Evolutionary conservation across 2,797 vertebrate species (phyloP).

Genomic region (Poecilia gillii): DNA sequence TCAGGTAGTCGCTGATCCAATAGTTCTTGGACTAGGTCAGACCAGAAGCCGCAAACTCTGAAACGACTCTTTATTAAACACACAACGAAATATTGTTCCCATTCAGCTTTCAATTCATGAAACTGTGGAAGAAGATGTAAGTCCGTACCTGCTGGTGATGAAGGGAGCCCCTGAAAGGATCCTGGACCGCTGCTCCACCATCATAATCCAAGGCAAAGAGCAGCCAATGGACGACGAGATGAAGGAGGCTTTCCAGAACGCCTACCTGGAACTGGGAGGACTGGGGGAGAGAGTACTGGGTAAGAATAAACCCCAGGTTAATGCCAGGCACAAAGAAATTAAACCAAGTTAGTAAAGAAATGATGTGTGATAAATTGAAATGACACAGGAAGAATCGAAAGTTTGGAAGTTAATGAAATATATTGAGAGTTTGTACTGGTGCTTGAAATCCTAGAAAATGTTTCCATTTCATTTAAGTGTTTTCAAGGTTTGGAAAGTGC

Average conservation of each 20-base stretch:
- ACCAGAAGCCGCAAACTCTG: background rate
- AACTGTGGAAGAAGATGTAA: conserved; percentile 83
- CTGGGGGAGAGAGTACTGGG: conserved; percentile 90
- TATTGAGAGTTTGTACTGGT: too few relatives aligned
- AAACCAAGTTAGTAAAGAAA: background rate
- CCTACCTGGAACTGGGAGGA: conserved; percentile 90
- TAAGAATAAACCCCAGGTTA: conserved; percentile 38
- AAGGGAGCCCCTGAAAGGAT: conserved; percentile 93
- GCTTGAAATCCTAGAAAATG: too few relatives aligned
- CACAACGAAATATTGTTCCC: background rate
- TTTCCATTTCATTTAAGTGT: too few relatives aligned
- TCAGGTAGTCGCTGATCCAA: conserved; percentile 79
- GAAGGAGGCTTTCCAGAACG: conserved; percentile 92
- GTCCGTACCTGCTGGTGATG: conserved; percentile 91
- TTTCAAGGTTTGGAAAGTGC: too few relatives aligned
- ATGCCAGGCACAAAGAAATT: background rate
- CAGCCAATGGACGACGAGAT: conserved; percentile 90
- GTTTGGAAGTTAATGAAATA: too few relatives aligned
- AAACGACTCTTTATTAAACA: background rate
- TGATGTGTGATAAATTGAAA: background rate
- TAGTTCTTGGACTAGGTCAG: background rate
- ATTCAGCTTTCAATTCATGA: conserved; percentile 89
- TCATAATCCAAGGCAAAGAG: conserved; percentile 90
- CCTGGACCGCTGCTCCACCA: conserved; percentile 89
- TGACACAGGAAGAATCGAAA: background rate